Evolutionary conservation across 2,888 invertebrate species (phyloP), one percentile per base, ranked within the genome.

Genomic region (Noctua janthina): DNA sequence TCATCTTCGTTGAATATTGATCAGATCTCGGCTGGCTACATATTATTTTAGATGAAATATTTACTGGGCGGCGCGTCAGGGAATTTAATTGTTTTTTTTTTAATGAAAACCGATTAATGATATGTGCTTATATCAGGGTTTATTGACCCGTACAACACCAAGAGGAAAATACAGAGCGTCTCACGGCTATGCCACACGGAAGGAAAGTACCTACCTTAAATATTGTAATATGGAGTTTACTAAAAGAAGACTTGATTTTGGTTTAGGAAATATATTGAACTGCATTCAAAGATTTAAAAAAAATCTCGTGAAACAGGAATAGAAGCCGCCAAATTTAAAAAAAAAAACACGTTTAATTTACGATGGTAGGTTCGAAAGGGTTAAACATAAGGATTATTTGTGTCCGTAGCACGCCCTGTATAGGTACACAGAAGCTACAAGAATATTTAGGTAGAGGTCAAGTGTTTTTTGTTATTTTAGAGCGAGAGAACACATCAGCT

Each of bases 11-110:
- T 71, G 46, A 78, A 79, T 77, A 78, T 74, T 86, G 88, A 91
- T 90, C 87, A 90, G 90, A 93, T 90, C 90, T 91, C 91, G 83
- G 74, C 81, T 84, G 83, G 74, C 79, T 59, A 54, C 62, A 66
- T 76, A 79, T 74, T 76, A 84, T 79, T 76, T 75, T 66, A 59
- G 69, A n/a, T 46, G 13, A 66, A 69, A 78, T 76, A 66, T 62
- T 76, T 71, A 71, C 66, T 49, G 29, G 62, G 56, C 71, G 54
- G 39, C 69, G 67, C 59, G 56, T 56, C 56, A 64, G 56, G 51
- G 54, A 54, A 35, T 15, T 51, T 81, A 67, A 79, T 80, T 54
- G 70, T 81, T 71, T 29, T 35, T 39, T 39, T 39, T 39, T 43
- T 43, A 72, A 56, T 43, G 4, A 56, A 69, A 46, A 68, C 35